A percentile compares a stretch with the other conserved stretches of the same genome.
Evolutionary conservation across 2,113 vertebrate species (phyloP).

Genomic region (Phrynocephalus versicolor): DNA sequence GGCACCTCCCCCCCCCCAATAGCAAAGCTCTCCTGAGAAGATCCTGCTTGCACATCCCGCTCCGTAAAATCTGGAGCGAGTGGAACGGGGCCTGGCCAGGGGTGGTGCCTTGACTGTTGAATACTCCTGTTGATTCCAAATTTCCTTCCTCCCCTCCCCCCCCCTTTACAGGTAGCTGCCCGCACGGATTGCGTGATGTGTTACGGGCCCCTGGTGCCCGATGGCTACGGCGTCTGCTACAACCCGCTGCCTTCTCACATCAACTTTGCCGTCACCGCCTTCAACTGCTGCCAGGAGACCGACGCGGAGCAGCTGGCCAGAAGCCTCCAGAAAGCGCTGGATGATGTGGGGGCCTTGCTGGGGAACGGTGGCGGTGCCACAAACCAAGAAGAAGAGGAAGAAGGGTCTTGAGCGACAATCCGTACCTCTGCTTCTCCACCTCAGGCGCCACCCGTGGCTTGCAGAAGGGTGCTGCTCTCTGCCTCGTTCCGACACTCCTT

Average conservation of each 20-base stretch:
- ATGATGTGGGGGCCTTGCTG: constrained; percentile 59
- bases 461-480: neutral
- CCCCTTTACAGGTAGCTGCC: constrained; percentile 76
- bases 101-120: neutral
- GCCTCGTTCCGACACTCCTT: neutral
- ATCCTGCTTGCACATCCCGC: too few species aligned
- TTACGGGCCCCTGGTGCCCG: constrained; percentile 83
- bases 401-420: neutral
- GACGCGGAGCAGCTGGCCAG: constrained; percentile 76
- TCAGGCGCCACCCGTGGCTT: neutral
- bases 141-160: too few species aligned
- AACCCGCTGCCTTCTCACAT: constrained; percentile 80
- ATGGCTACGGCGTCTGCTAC: constrained; percentile 86
- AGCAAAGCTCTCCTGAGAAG: neutral
- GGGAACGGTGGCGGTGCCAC: neutral
- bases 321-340: constrained; percentile 73
- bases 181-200: constrained; percentile 85
- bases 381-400: constrained; percentile 5
- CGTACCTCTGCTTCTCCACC: neutral
- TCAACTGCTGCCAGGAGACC: constrained; percentile 86
- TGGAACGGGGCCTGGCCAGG: neutral
- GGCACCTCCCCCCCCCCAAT: neutral
- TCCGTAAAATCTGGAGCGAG: too few species aligned
- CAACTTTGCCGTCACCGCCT: constrained; percentile 82
- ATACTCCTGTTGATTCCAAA: too few species aligned